These are phyloP conservation scores for Argya squamiceps DNA, from an alignment of 2,797 vertebrate genomes.

Conservation along the genomic window DNA sequence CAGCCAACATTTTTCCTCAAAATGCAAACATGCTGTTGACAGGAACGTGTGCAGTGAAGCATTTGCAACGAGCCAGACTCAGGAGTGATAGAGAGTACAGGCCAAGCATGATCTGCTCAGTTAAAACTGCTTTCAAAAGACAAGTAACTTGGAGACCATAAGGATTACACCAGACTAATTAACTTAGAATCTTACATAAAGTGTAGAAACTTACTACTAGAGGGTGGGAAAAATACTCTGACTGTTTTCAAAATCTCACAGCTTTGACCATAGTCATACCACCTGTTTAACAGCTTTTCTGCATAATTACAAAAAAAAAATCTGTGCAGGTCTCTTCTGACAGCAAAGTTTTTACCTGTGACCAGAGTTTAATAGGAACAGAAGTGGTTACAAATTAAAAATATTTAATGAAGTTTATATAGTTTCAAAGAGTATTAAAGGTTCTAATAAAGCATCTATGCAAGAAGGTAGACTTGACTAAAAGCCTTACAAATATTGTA, in stretches of 20 bases:
- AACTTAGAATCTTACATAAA: neutral
- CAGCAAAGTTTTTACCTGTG: neutral
- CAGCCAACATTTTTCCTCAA: neutral
- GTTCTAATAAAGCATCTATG: neutral
- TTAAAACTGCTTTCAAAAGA: neutral
- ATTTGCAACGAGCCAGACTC: neutral
- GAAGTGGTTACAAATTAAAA: neutral
- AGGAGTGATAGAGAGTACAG: neutral
- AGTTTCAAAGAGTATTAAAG: neutral
- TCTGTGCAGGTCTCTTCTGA: neutral
- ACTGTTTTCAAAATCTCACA: neutral
- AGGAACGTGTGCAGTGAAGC: neutral
- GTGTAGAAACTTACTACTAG: neutral
- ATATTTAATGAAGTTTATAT: neutral
- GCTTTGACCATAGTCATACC: neutral
- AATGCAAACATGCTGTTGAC: neutral
- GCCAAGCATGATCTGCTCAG: neutral
- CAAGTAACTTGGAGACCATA: neutral
- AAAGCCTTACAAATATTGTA: neutral
- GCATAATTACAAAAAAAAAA: neutral
- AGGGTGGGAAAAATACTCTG: neutral
- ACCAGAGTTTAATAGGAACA: neutral
- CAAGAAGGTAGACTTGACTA: neutral
- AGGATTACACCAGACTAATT: neutral
- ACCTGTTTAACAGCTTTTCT: neutral